Conservation (phyloP, 1,140 invertebrate genomes). For the Conus betulinus region DNA sequence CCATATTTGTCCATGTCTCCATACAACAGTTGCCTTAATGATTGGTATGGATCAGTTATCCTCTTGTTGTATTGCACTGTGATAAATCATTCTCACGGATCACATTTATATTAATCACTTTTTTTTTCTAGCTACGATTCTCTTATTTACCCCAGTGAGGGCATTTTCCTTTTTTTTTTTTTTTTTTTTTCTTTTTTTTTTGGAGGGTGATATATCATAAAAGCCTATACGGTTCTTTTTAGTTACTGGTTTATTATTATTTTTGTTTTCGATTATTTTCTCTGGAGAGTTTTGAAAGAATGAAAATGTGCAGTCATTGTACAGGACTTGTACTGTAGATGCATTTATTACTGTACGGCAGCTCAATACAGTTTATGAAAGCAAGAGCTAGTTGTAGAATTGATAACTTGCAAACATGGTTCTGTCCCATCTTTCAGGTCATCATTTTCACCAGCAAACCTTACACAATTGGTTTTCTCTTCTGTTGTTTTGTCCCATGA, state of each 20-base stretch:
- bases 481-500: no score
- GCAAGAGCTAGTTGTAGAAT: no score
- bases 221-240: background rate
- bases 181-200: background rate
- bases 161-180: background rate
- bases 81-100: background rate
- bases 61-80: background rate
- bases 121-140: background rate
- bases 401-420: no score
- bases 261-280: background rate
- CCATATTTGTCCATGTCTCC: background rate
- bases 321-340: background rate
- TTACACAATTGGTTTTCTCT: no score
- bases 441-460: no score
- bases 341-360: constrained; percentile 14
- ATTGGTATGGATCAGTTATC: background rate
- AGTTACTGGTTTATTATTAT: background rate
- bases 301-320: background rate
- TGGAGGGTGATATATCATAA: background rate
- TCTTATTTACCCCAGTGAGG: no score
- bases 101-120: background rate
- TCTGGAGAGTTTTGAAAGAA: no score
- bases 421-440: no score
- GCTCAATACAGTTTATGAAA: background rate
- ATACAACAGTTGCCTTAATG: background rate